Evolutionary conservation across 2,113 vertebrate genomes (phyloP).

Genomic region (Hoplias malabaricus): DNA sequence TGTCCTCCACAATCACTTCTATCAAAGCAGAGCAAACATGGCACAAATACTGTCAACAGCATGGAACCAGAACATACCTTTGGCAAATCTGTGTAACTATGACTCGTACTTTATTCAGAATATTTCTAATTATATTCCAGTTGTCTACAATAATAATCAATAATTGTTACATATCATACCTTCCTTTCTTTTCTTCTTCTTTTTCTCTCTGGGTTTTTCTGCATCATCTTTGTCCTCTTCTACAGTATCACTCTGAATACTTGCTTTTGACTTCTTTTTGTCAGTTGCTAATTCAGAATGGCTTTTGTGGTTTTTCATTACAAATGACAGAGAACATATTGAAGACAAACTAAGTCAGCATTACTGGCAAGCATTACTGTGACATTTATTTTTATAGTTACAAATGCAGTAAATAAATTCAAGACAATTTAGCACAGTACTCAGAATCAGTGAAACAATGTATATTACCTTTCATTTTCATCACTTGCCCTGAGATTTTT

Average conservation of each 20-base stretch:
- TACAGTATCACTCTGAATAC: conserved; percentile 51
- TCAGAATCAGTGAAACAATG: too few species aligned
- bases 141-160: not conserved
- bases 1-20: conserved; percentile 68
- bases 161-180: conserved; percentile 57
- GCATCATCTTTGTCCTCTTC: conserved; percentile 60
- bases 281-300: conserved; percentile 40
- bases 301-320: conserved; percentile 57
- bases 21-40: conserved; percentile 31
- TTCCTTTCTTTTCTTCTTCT: conserved; percentile 83
- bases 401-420: not conserved
- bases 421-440: too few species aligned
- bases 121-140: not conserved
- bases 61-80: not conserved
- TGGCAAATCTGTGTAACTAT: not conserved
- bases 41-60: not conserved
- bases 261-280: conserved; percentile 53
- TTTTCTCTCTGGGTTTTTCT: conserved; percentile 74
- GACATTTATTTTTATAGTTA: not conserved
- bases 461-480: conserved; percentile 77
- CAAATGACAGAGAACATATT: not conserved
- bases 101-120: not conserved
- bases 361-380: too few species aligned
- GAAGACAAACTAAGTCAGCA: too few species aligned
- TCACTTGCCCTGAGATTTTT: conserved; percentile 72